A percentile compares a stretch with the other conserved stretches of the same genome.
These are phyloP conservation scores for Micropoecilia bifurca DNA, from an alignment of 2,797 vertebrate species.

Conservation along the genomic window DNA sequence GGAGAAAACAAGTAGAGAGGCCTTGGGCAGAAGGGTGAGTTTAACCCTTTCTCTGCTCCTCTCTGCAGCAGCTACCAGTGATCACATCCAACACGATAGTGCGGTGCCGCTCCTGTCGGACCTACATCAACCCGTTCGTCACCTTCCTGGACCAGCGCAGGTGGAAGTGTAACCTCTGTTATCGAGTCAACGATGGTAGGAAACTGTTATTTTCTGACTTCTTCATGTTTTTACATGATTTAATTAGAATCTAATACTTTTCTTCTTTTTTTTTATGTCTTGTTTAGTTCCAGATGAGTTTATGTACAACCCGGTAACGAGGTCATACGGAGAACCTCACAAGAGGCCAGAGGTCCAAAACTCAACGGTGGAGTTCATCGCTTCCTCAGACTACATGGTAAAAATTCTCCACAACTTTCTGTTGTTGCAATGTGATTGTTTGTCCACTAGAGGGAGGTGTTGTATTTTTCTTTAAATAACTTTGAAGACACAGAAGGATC, in stretches of 20 bases:
- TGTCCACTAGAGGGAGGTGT: constrained; percentile 52
- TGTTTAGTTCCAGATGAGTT: constrained; percentile 95
- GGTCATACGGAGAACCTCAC: constrained; percentile 95
- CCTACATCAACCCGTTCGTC: constrained; percentile 98
- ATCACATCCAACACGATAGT: constrained; percentile 98
- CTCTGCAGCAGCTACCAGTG: constrained; percentile 91
- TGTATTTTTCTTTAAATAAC: not conserved
- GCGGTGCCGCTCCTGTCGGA: constrained; percentile 94
- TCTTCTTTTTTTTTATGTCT: not conserved
- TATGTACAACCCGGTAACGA: constrained; percentile 97
- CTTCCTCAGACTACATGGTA: constrained; percentile 99
- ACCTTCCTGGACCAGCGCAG: constrained; percentile 96
- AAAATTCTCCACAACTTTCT: not conserved
- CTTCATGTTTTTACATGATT: not conserved
- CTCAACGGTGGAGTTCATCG: constrained; percentile 97
- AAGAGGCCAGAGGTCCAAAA: constrained; percentile 97
- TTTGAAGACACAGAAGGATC: not conserved
- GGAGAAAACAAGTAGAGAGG: not conserved
- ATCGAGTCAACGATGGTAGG: constrained; percentile 95
- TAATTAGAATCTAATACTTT: not conserved
- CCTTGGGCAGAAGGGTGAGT: not conserved
- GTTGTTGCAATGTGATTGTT: not conserved
- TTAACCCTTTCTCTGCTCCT: not conserved
- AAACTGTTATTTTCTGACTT: not conserved
- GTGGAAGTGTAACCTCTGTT: constrained; percentile 99